These are phyloP conservation scores for Streptopelia turtur DNA, from an alignment of 2,797 vertebrate species.

Conservation along the genomic window DNA sequence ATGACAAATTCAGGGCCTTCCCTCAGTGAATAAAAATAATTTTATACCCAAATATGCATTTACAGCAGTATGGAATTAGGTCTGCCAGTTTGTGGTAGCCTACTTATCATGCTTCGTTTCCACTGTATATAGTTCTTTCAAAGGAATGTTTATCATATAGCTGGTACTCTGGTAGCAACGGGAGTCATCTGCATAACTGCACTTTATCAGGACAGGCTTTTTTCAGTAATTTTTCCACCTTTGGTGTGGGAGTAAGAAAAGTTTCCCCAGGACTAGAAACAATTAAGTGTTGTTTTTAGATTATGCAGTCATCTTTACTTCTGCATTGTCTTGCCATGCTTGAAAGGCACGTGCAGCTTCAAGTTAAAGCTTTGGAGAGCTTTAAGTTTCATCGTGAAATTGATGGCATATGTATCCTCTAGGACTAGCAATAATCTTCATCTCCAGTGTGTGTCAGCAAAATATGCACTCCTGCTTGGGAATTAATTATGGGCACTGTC, in stretches of 20 bases:
- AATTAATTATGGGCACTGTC: background rate
- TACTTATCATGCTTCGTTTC: background rate
- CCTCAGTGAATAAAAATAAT: background rate
- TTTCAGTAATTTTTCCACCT: slow-evolving; percentile 4
- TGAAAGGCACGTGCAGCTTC: background rate
- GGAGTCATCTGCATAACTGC: background rate
- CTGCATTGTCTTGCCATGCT: background rate
- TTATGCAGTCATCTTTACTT: background rate
- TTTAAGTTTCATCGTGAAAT: background rate
- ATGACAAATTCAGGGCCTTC: background rate
- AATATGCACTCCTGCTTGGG: background rate
- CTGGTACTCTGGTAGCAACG: background rate
- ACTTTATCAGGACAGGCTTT: background rate
- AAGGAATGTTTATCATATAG: background rate
- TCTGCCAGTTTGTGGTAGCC: background rate
- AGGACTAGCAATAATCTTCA: background rate
- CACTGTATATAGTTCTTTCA: background rate
- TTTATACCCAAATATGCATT: background rate
- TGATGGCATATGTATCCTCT: background rate
- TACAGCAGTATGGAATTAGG: background rate
- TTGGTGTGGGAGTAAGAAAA: background rate
- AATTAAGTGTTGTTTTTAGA: background rate
- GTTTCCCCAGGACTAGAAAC: background rate
- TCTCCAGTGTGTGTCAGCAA: background rate
- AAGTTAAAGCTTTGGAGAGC: background rate